Base-by-base conservation (phyloP, 2,113 vertebrate species). In the Setophaga petechia region DNA sequence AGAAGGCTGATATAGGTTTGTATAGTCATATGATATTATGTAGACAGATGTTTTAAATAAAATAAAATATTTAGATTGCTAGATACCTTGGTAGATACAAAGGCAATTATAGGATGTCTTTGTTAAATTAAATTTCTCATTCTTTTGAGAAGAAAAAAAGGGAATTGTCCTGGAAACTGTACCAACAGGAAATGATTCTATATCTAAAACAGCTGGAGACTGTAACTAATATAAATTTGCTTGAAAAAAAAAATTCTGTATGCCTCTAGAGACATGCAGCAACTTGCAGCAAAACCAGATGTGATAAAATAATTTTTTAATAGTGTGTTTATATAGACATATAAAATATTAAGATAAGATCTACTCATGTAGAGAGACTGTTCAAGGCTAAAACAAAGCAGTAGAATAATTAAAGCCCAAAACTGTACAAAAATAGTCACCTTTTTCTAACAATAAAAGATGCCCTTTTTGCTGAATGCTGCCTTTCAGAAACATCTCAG, bases 121-220 rank as follows among this genome's bases (percentile, higher is more conserved):
- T 98, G 97, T 97, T 98, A 98, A 98, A 98, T 98, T 98, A 97
- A 97, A 97, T 98, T 98, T 97, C 95, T 97, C 97, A 98, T 98
- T 97, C 97, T 98, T 97, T 96, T 97, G 97, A 97, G 94, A 82
- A 69, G 85, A 73, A 90, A 79, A 93, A 96, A 95, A 94, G 66
- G 82, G 97, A 97, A 97, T 97, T 97, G 95, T 97, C 95, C 96
- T 96, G 97, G 97, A 98, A 98, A 98, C 94, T 91, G 95, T 94
- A 97, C 96, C 95, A 97, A 98, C 98, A 98, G 98, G 98, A 98
- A 98, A 98, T 98, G 95, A 98, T 97, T 94, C 96, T 98, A 97
- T 97, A 98, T 98, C 97, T 97, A 97, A 98, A 98, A 96, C 98
- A 98, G 98, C 98, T 98, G 98, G 98, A 98, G 98, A 98, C 97